phyloP scores from a whole-genome alignment of 2,888 invertebrate genomes.

The Rhodophaea formosa region DNA sequence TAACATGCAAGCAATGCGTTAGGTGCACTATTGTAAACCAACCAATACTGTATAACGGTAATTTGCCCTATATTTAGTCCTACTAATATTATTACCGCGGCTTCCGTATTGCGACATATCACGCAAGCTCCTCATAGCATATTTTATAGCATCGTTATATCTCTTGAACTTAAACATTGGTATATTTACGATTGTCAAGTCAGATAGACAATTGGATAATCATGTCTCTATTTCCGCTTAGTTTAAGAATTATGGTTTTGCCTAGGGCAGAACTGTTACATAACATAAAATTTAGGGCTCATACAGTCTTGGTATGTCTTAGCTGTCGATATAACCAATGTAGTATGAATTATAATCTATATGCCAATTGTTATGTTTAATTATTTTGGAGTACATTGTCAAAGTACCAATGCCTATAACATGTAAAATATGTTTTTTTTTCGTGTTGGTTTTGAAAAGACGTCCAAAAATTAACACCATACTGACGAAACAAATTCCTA shows the following conservation, averaged over 20 bases:
- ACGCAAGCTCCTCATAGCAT: conserved; percentile 11
- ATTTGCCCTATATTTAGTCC: conserved; percentile 11
- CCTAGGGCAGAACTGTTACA: no score
- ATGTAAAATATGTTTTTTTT: no score
- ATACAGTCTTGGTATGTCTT: no score
- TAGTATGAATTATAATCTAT: no score
- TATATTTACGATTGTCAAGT: conserved; percentile 9
- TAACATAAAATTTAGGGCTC: no score
- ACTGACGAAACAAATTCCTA: no score
- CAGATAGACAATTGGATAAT: not conserved
- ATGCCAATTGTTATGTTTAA: no score
- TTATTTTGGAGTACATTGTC: no score
- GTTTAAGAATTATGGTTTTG: not conserved
- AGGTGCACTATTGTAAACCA: conserved; percentile 10
- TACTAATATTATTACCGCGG: not conserved
- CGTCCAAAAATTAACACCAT: no score
- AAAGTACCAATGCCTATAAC: no score
- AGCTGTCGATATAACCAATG: no score
- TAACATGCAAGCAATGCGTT: not conserved
- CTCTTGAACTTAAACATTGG: not conserved
- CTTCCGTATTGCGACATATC: conserved; percentile 17
- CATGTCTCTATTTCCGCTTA: not conserved
- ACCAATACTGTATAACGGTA: conserved; percentile 15
- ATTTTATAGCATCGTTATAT: conserved; percentile 1
- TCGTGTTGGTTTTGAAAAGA: no score